These are phyloP conservation scores for Siphonodentalium dalli DNA, from an alignment of 2,888 invertebrate genomes.

Conservation along the genomic window DNA sequence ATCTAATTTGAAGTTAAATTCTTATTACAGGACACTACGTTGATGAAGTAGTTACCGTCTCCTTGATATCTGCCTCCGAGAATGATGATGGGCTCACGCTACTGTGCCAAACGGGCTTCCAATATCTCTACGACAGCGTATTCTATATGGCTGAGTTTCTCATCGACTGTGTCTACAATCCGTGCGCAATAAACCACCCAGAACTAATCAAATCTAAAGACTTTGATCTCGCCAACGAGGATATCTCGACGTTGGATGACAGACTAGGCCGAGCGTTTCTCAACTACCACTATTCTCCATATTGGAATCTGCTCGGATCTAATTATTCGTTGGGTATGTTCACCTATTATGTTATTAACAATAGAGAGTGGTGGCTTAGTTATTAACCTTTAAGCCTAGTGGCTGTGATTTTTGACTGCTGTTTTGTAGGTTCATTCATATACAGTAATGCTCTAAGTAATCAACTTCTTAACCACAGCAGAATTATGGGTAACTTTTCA, in stretches of 20 bases:
- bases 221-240: conserved; percentile 53
- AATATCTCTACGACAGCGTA: conserved; percentile 44
- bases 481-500: too few species aligned
- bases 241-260: conserved; percentile 48
- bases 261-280: conserved; percentile 44
- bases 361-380: background rate
- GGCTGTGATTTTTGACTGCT: too few species aligned
- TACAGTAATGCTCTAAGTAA: too few species aligned
- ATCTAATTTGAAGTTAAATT: too few species aligned
- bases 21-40: too few species aligned
- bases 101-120: conserved; percentile 35
- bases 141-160: conserved; percentile 49
- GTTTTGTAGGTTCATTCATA: too few species aligned
- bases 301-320: conserved; percentile 51
- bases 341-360: too few species aligned
- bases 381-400: too few species aligned
- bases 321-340: conserved; percentile 34
- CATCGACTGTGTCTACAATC: conserved; percentile 48
- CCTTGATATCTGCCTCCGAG: too few species aligned
- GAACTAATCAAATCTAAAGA: conserved; percentile 50
- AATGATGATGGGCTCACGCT: conserved; percentile 27
- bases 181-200: conserved; percentile 43
- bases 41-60: too few species aligned
- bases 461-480: too few species aligned
- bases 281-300: conserved; percentile 39